These are phyloP conservation scores for Ectemnius cavifrons DNA, from an alignment of 2,888 invertebrate species.

Conservation along the genomic window DNA sequence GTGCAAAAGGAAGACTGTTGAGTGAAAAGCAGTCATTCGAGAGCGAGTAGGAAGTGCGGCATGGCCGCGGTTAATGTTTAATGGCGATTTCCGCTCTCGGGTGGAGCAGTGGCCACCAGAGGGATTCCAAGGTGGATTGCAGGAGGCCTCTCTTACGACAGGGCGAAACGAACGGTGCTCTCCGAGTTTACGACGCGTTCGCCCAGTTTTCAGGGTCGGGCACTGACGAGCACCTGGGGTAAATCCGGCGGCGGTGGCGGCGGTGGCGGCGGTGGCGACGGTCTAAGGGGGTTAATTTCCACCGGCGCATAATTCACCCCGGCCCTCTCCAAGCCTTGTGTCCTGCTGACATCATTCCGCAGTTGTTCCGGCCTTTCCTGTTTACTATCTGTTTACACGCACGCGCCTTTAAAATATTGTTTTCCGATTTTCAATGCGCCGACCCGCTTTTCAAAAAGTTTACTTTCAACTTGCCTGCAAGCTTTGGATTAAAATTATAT, in stretches of 20 bases:
- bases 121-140: slow-evolving; percentile 46
- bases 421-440: no score
- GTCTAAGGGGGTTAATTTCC: slow-evolving; percentile 63
- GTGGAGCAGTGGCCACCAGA: slow-evolving; percentile 27
- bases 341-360: slow-evolving; percentile 60
- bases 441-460: no score
- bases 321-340: slow-evolving; percentile 35
- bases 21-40: slow-evolving; percentile 4
- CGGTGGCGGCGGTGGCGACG: slow-evolving; percentile 15
- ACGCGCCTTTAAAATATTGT: background rate
- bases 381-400: background rate
- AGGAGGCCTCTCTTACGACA: slow-evolving; percentile 49
- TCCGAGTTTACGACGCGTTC: slow-evolving; percentile 53
- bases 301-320: slow-evolving; percentile 60
- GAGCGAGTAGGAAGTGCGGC: background rate
- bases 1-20: background rate
- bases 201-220: slow-evolving; percentile 61
- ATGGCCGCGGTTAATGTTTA: slow-evolving; percentile 54
- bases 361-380: slow-evolving; percentile 42
- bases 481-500: no score
- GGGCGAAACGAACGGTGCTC: slow-evolving; percentile 53
- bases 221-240: slow-evolving; percentile 65
- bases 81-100: slow-evolving; percentile 50
- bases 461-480: no score
- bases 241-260: slow-evolving; percentile 49